phyloP scores from a whole-genome alignment of 2,888 invertebrate genomes.

The Digitonthophagus gazella region DNA sequence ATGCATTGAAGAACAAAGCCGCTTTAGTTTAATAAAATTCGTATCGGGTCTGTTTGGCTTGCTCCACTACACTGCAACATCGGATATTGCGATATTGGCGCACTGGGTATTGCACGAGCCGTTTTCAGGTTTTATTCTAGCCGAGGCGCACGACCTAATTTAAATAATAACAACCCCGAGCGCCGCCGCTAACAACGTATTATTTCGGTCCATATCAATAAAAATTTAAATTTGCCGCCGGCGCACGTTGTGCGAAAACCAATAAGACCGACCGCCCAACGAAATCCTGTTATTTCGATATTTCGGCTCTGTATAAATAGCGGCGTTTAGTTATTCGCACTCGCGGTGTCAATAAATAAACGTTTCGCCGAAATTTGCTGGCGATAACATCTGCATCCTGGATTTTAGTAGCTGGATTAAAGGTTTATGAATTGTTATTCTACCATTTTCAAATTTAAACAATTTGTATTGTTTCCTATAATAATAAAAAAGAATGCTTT shows the following conservation, averaged over 20 bases:
- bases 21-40: not conserved
- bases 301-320: not conserved
- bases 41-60: not conserved
- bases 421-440: not conserved
- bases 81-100: not conserved
- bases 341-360: not conserved
- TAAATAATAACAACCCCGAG: not conserved
- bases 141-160: not conserved
- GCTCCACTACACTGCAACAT: not conserved
- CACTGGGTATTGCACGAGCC: not conserved
- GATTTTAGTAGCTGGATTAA: not conserved
- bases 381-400: not conserved
- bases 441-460: not conserved
- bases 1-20: not conserved
- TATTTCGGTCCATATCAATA: not conserved
- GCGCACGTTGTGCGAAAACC: constrained; percentile 2
- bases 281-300: not conserved
- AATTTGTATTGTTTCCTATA: too few relatives aligned
- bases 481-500: too few relatives aligned
- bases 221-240: not conserved
- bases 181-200: not conserved
- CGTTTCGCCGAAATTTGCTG: not conserved
- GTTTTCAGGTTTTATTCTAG: not conserved
- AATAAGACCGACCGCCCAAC: not conserved
- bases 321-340: not conserved